These are phyloP conservation scores for Cliona cf. orientalis DNA, from an alignment of 37 sponge, comb jelly and placozoan species.

Conservation along the genomic window DNA sequence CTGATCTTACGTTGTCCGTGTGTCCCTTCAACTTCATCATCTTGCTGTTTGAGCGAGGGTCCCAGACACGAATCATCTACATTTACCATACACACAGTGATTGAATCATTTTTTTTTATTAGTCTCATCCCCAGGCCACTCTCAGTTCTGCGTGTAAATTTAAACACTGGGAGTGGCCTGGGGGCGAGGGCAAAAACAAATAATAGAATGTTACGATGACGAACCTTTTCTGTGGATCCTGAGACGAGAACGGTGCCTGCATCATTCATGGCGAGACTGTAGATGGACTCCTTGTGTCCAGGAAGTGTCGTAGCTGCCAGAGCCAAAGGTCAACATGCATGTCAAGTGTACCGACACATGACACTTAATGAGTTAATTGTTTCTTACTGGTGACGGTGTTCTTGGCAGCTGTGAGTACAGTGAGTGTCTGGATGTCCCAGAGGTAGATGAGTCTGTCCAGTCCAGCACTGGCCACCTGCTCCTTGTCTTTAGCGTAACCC, in stretches of 20 bases:
- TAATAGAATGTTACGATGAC: background rate
- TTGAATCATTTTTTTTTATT: background rate
- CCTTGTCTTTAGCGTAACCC: conserved; percentile 74
- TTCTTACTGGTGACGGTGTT: conserved; percentile 89
- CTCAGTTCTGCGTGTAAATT: too few species aligned
- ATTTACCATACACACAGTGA: background rate
- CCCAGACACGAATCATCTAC: conserved; percentile 80
- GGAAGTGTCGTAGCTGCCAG: conserved; percentile 46
- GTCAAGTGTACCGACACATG: background rate
- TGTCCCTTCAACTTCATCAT: conserved; percentile 90
- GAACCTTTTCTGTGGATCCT: conserved; percentile 92
- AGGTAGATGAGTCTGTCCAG: conserved; percentile 84
- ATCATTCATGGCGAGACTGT: conserved; percentile 83
- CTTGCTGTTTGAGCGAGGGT: conserved; percentile 50
- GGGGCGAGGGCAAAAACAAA: background rate
- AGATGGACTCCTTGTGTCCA: conserved; percentile 94
- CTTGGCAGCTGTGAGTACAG: conserved; percentile 73
- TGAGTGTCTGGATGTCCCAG: conserved; percentile 91
- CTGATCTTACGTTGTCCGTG: conserved; percentile 84
- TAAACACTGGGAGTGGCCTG: background rate
- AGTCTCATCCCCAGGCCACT: background rate
- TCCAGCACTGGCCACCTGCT: conserved; percentile 89
- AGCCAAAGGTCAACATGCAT: background rate
- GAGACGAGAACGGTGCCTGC: conserved; percentile 77
- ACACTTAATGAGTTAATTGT: background rate